phyloP scores from a whole-genome alignment of 2,797 vertebrate genomes.

The Gambusia yucatana region DNA sequence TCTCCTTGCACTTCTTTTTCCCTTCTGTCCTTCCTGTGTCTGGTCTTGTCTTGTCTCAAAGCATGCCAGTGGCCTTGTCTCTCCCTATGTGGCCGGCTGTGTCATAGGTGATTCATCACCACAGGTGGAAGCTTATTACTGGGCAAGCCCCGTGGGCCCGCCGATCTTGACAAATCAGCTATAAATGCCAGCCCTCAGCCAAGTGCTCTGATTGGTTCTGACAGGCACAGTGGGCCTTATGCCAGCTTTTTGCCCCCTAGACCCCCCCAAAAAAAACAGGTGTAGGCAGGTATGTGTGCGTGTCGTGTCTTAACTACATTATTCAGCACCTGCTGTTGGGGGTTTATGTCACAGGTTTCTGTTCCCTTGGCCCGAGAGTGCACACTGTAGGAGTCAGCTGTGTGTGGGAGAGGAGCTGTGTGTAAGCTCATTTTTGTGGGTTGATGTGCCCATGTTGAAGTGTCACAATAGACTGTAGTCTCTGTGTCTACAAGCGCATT shows the following conservation, averaged over 20 bases:
- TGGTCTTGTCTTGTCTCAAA: constrained; percentile 64
- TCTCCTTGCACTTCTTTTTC: constrained; percentile 2
- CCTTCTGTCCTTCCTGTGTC: constrained; percentile 48
- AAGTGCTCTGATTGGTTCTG: constrained; percentile 74
- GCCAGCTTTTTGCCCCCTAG: constrained; percentile 73
- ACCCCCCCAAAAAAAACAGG: constrained; percentile 64
- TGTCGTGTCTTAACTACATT: constrained; percentile 53
- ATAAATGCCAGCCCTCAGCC: constrained; percentile 79
- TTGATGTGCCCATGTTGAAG: constrained; percentile 26
- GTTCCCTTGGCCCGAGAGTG: constrained; percentile 28
- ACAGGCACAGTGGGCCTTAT: constrained; percentile 77
- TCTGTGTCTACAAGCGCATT: constrained; percentile 43
- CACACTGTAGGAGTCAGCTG: constrained; percentile 51
- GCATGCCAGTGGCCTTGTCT: constrained; percentile 68
- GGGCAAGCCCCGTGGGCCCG: constrained; percentile 69
- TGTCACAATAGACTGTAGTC: constrained; percentile 28
- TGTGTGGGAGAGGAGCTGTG: constrained; percentile 17
- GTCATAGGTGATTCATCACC: constrained; percentile 83
- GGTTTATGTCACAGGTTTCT: constrained; percentile 56
- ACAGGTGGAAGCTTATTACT: constrained; percentile 81
- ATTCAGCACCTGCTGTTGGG: constrained; percentile 69
- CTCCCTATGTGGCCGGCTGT: constrained; percentile 69
- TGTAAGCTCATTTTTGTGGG: constrained; percentile 15
- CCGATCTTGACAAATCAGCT: constrained; percentile 77
- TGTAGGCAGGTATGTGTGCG: constrained; percentile 61